Evolutionary conservation across 2,888 invertebrate species (phyloP).

Genomic region (Orchesellides sinensis): DNA sequence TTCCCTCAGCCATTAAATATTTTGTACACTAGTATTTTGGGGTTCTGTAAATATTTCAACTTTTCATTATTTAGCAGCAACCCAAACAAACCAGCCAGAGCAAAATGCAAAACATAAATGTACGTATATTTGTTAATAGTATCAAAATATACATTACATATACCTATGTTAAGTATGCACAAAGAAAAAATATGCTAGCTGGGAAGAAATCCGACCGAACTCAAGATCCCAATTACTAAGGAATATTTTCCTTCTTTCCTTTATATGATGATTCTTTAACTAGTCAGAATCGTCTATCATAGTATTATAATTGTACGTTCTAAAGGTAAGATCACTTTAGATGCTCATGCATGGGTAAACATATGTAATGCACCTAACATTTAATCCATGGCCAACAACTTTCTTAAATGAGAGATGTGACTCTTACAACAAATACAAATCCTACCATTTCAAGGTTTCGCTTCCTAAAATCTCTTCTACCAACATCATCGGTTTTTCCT

Average conservation of each 20-base stretch:
- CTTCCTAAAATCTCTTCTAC: background rate
- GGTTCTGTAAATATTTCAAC: too few species aligned
- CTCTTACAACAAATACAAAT: background rate
- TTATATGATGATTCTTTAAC: background rate
- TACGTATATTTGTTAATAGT: background rate
- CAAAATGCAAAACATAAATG: too few species aligned
- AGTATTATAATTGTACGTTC: background rate
- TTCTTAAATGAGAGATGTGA: conserved; percentile 25
- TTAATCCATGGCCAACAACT: conserved; percentile 56
- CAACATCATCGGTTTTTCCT: conserved; percentile 15
- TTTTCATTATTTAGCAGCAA: too few species aligned
- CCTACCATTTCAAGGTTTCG: conserved; percentile 48
- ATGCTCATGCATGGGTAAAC: background rate
- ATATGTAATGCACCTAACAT: background rate
- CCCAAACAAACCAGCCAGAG: background rate
- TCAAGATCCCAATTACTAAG: background rate
- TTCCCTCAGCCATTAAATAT: too few species aligned
- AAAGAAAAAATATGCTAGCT: background rate
- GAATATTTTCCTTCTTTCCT: conserved; percentile 24
- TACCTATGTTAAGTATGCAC: background rate
- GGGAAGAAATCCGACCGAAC: background rate
- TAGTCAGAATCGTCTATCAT: background rate
- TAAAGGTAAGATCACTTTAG: background rate
- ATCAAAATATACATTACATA: background rate
- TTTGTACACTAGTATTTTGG: too few species aligned